A percentile compares a stretch with the other conserved stretches of the same genome.
Conservation (phyloP, 2,113 vertebrate species). For the Mungos mungo region DNA sequence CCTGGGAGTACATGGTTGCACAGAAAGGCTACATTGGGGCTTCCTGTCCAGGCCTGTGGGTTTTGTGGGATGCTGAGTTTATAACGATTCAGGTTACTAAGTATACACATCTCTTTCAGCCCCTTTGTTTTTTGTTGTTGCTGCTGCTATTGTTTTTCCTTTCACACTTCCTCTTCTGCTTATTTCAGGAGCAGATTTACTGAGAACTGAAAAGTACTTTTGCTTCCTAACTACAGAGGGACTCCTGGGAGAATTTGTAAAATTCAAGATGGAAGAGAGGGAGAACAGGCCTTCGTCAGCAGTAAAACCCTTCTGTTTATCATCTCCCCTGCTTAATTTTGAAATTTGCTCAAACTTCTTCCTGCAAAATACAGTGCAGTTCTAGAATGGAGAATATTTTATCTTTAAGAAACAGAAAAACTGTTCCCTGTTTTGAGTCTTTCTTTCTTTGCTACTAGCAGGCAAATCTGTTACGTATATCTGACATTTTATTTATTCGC, state of each 20-base stretch:
- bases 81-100: neutral
- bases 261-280: neutral
- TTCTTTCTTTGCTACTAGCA: neutral
- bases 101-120: neutral
- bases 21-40: neutral
- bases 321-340: neutral
- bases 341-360: conserved; percentile 8
- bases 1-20: neutral
- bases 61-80: neutral
- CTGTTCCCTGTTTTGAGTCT: neutral
- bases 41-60: neutral
- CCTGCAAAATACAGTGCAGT: neutral
- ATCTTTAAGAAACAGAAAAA: conserved; percentile 13
- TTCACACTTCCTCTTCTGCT: neutral
- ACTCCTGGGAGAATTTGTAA: neutral
- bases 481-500: neutral
- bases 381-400: conserved; percentile 1
- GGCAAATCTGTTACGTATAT: neutral
- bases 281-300: neutral
- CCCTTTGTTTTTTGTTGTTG: neutral
- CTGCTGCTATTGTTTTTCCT: neutral
- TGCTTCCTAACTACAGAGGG: neutral
- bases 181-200: neutral
- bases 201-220: neutral
- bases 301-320: neutral